A percentile compares a stretch with the other conserved stretches of the same genome.
Conservation (phyloP, 2,113 vertebrate genomes). For the Mobula hypostoma region DNA sequence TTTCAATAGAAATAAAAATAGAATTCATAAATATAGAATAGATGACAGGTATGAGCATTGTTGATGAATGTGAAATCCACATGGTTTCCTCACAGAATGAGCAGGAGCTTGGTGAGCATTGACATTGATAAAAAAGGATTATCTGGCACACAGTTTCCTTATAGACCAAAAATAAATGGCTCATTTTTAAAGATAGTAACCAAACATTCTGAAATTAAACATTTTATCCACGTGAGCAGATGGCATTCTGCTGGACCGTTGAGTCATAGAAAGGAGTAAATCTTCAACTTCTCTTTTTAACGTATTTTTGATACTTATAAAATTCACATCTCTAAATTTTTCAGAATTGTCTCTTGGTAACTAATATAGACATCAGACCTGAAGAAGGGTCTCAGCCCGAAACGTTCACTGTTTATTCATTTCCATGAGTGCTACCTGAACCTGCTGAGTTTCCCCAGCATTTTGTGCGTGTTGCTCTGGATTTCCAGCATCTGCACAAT, state of each 20-base stretch:
- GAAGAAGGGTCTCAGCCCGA: too few relatives aligned
- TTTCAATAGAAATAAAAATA: not conserved
- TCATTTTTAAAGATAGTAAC: conserved; percentile 18
- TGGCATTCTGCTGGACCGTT: not conserved
- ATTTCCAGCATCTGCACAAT: too few relatives aligned
- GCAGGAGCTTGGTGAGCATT: not conserved
- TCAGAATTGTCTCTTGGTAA: not conserved
- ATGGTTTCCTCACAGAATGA: not conserved
- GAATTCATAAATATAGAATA: not conserved
- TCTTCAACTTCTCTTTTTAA: not conserved
- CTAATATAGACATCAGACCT: not conserved
- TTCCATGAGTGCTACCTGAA: too few relatives aligned
- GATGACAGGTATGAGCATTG: conserved; percentile 1
- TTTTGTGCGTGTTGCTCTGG: too few relatives aligned
- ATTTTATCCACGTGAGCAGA: not conserved
- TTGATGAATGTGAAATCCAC: conserved; percentile 31
- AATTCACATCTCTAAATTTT: not conserved
- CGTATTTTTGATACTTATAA: not conserved
- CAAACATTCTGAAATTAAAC: conserved; percentile 1
- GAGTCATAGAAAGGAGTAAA: not conserved
- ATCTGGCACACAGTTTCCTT: not conserved
- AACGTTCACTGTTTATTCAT: too few relatives aligned
- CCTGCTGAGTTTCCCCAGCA: too few relatives aligned
- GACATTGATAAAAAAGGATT: conserved; percentile 29
- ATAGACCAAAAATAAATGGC: conserved; percentile 18